A percentile compares a stretch with the other conserved stretches of the same genome.
These are phyloP conservation scores for Vandiemenella viatica DNA, from an alignment of 2,888 invertebrate genomes.

Conservation along the genomic window DNA sequence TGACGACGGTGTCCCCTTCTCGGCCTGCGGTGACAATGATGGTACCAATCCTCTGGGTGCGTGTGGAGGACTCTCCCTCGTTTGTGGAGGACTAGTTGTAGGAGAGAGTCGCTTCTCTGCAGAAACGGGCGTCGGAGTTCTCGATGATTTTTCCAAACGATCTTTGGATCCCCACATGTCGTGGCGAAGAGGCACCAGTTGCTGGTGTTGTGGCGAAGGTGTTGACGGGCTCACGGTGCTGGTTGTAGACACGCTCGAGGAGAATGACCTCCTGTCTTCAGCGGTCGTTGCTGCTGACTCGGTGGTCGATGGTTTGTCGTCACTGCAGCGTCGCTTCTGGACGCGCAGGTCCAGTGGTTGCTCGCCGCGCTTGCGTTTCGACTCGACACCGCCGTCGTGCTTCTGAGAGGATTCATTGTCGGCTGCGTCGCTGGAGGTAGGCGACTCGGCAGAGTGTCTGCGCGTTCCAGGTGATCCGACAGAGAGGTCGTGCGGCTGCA, in stretches of 20 bases:
- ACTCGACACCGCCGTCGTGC: slow-evolving; percentile 26
- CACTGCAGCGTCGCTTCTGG: slow-evolving; percentile 34
- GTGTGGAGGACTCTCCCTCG: too few species aligned
- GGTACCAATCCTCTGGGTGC: not conserved
- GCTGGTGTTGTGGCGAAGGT: too few species aligned
- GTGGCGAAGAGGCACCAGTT: too few species aligned
- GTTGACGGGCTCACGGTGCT: not conserved
- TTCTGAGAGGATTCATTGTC: slow-evolving; percentile 21
- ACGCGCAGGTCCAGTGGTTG: slow-evolving; percentile 63
- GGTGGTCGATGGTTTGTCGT: not conserved
- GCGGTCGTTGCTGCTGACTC: slow-evolving; percentile 20
- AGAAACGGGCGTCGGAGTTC: too few species aligned
- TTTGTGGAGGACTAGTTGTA: not conserved
- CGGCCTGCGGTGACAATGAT: not conserved
- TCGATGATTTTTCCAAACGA: too few species aligned
- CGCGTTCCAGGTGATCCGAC: not conserved
- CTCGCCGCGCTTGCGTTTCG: slow-evolving; percentile 31
- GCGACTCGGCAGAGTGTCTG: slow-evolving; percentile 24
- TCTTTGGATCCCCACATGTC: too few species aligned
- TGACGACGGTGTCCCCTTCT: not conserved
- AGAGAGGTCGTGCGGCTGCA: not conserved
- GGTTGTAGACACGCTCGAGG: not conserved
- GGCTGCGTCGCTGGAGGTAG: slow-evolving; percentile 24
- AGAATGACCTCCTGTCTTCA: slow-evolving; percentile 3
- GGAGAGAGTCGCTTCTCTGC: too few species aligned